phyloP scores from a whole-genome alignment of 92 coral and sea anemone species.

The Umimayanthus kanabou region DNA sequence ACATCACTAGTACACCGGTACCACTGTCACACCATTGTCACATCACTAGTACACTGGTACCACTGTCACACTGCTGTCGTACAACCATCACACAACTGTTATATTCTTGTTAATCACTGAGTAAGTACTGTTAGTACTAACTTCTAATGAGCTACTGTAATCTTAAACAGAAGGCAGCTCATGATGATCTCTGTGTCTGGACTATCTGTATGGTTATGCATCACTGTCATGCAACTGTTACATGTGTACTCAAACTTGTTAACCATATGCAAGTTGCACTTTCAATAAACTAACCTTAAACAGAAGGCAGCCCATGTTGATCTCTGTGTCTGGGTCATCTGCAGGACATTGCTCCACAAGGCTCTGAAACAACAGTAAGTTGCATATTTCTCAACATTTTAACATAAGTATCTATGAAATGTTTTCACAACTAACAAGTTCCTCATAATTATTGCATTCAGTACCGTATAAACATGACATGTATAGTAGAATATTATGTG shows the following conservation, averaged over 20 bases:
- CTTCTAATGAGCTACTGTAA: conserved; percentile 1
- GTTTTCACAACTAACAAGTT: neutral
- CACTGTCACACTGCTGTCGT: too few relatives aligned
- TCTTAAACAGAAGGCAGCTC: conserved; percentile 96
- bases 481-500: too few relatives aligned
- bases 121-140: too few relatives aligned
- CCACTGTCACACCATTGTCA: too few relatives aligned
- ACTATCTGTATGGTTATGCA: conserved; percentile 53
- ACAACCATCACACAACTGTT: too few relatives aligned
- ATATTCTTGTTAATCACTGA: too few relatives aligned
- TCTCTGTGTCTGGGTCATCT: conserved; percentile 96
- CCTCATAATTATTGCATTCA: neutral
- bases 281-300: conserved; percentile 69
- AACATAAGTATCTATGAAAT: neutral
- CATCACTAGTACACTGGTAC: too few relatives aligned
- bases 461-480: too few relatives aligned
- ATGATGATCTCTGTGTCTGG: conserved; percentile 95
- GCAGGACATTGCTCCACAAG: conserved; percentile 95
- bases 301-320: conserved; percentile 93
- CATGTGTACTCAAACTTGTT: too few relatives aligned
- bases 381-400: neutral
- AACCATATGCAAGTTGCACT: neutral
- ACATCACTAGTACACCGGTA: too few relatives aligned
- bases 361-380: conserved; percentile 60
- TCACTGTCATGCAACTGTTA: too few relatives aligned